These are phyloP conservation scores for Luidia sarsii DNA, from an alignment of 53 echinoderm and acorn worm species.

Conservation along the genomic window DNA sequence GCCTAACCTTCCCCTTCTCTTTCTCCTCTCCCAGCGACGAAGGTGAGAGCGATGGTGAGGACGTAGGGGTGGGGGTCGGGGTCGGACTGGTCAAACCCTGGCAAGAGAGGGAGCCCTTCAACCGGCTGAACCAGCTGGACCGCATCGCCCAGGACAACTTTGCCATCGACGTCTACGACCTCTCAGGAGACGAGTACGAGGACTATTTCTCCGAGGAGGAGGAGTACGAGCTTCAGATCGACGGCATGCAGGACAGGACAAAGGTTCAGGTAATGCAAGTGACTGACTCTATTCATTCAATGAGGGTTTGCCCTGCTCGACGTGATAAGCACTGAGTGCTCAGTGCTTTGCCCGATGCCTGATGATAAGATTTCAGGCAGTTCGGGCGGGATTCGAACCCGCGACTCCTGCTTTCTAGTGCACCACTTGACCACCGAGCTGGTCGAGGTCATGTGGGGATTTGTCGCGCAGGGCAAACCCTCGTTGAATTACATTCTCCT, in stretches of 20 bases:
- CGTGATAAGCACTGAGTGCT: too few relatives aligned
- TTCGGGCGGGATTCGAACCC: too few relatives aligned
- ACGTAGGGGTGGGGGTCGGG: constrained; percentile 31
- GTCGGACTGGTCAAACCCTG: constrained; percentile 54
- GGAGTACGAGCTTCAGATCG: constrained; percentile 59
- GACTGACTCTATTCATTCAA: too few relatives aligned
- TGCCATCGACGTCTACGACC: constrained; percentile 65
- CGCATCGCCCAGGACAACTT: constrained; percentile 67
- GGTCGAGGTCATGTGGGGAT: too few relatives aligned
- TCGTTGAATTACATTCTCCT: too few relatives aligned
- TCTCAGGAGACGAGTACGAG: constrained; percentile 72
- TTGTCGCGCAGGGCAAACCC: too few relatives aligned
- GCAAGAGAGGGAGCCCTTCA: constrained; percentile 64
- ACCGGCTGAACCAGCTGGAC: constrained; percentile 66
- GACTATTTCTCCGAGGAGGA: constrained; percentile 84
- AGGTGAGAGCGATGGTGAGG: constrained; percentile 70
- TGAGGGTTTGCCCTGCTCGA: too few relatives aligned
- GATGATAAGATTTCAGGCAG: too few relatives aligned
- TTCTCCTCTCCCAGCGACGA: constrained; percentile 57
- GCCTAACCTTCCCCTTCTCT: not conserved
- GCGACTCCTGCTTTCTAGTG: too few relatives aligned
- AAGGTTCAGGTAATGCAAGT: constrained; percentile 52
- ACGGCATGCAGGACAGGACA: constrained; percentile 45
- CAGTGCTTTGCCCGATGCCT: too few relatives aligned
- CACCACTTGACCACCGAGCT: too few relatives aligned